Evolutionary conservation across 2,888 invertebrate species (phyloP).

Genomic region (Liposcelis brunnea): DNA sequence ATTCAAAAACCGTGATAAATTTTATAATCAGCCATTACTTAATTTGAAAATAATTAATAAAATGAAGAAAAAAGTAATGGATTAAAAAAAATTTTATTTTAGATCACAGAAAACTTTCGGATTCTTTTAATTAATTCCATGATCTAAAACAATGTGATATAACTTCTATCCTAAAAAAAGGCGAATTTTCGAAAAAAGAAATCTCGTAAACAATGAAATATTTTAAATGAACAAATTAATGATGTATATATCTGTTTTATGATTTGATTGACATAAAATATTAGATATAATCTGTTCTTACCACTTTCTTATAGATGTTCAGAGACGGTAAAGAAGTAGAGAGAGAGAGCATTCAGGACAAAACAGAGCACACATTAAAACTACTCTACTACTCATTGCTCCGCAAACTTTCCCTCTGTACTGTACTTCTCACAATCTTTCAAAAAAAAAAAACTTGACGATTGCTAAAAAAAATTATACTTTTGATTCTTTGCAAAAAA

Average conservation of each 20-base stretch:
- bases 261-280: not conserved
- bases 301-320: conserved; percentile 3
- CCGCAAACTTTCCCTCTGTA: too few species aligned
- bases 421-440: too few species aligned
- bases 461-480: too few species aligned
- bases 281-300: conserved; percentile 2
- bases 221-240: conserved; percentile 5
- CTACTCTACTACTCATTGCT: too few species aligned
- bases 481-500: too few species aligned
- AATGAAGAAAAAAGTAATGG: not conserved
- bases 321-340: too few species aligned
- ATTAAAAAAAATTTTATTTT: conserved; percentile 9
- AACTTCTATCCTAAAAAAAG: not conserved
- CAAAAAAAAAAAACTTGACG: too few species aligned
- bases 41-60: too few species aligned
- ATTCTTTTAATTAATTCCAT: conserved; percentile 7
- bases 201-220: not conserved
- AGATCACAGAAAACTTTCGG: not conserved
- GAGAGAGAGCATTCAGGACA: too few species aligned
- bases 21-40: too few species aligned
- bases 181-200: not conserved
- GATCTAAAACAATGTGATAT: not conserved
- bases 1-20: too few species aligned
- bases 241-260: conserved; percentile 1
- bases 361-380: too few species aligned